Conservation (phyloP, 2,888 invertebrate genomes). For the Galerucella pusilla region DNA sequence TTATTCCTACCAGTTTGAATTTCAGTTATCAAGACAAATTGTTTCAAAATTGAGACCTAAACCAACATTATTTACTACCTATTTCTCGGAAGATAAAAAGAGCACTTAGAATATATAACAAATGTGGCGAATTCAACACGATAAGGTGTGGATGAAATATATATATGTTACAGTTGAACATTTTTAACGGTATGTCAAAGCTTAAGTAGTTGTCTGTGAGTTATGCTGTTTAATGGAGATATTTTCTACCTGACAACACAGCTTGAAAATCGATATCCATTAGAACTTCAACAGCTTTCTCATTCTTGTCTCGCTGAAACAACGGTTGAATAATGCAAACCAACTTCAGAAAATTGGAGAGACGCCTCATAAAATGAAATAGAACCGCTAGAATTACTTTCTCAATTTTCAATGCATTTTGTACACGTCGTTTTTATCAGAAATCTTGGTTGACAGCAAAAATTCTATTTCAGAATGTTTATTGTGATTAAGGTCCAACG, state of each 20-base stretch:
- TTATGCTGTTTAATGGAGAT: background rate
- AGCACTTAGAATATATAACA: no score
- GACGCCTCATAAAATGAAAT: background rate
- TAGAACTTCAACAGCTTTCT: constrained; percentile 1
- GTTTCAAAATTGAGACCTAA: no score
- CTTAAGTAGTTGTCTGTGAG: background rate
- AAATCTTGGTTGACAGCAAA: background rate
- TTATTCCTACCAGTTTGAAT: no score
- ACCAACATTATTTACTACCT: no score
- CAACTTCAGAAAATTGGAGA: constrained; percentile 15
- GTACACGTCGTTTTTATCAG: background rate
- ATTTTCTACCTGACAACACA: background rate
- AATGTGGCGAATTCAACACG: no score
- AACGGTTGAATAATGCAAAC: constrained; percentile 19
- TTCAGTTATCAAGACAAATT: no score
- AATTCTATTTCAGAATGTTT: no score
- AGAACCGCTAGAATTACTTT: background rate
- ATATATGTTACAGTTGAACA: no score
- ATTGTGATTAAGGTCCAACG: no score
- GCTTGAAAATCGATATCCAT: constrained; percentile 6
- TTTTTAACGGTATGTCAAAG: no score
- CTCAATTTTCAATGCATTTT: background rate
- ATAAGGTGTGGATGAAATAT: no score
- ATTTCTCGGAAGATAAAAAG: no score
- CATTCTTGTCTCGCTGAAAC: constrained; percentile 17